phyloP scores from a whole-genome alignment of 37 sponge, comb jelly and placozoan genomes.

The Beroe forskalii region DNA sequence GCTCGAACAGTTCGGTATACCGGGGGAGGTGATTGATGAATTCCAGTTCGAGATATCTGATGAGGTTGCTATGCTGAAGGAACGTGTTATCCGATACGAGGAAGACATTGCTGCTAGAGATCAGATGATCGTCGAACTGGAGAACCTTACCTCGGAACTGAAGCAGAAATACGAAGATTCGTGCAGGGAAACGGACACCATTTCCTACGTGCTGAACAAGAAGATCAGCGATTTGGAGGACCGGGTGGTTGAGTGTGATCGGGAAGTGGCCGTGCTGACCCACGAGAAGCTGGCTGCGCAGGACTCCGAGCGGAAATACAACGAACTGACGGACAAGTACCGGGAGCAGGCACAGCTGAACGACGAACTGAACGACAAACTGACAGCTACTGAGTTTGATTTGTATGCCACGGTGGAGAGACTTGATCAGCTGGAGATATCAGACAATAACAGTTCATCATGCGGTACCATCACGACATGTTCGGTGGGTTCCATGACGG shows the following conservation, averaged over 20 bases:
- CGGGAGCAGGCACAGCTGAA: neutral
- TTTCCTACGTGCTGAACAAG: neutral
- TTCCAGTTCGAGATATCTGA: neutral
- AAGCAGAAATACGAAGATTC: neutral
- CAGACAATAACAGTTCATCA: neutral
- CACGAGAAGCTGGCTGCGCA: too few species aligned
- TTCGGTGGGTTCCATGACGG: neutral
- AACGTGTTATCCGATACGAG: neutral
- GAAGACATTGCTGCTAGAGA: slow-evolving; percentile 13
- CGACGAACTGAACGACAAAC: slow-evolving; percentile 30
- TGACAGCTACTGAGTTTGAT: slow-evolving; percentile 46
- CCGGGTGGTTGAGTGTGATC: too few species aligned
- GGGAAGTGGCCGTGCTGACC: too few species aligned
- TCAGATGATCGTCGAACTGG: neutral
- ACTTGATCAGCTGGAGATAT: neutral
- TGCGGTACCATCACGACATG: too few species aligned
- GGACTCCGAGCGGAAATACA: too few species aligned
- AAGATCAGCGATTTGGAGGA: neutral
- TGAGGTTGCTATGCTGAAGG: neutral
- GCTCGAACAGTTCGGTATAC: slow-evolving; percentile 4
- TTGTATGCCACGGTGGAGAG: slow-evolving; percentile 32
- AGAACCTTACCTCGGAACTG: neutral
- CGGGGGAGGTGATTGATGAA: neutral
- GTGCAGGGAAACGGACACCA: neutral
- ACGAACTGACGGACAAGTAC: neutral